Evolutionary conservation across 2,797 vertebrate species (phyloP).

Genomic region (Amphiprion clarkii): DNA sequence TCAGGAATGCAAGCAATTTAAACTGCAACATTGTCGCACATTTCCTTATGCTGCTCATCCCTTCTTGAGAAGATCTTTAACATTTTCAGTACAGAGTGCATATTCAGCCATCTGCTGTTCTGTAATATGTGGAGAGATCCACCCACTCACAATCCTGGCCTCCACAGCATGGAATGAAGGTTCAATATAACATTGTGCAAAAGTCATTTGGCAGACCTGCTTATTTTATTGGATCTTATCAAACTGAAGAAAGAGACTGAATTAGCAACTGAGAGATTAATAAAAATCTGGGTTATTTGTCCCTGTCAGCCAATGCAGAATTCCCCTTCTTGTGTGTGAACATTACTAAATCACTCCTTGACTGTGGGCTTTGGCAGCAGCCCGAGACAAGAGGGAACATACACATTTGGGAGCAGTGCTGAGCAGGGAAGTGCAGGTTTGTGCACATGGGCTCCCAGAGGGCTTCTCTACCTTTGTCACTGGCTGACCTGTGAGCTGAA

Average conservation of each 20-base stretch:
- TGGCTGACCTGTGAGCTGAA: conserved; percentile 22
- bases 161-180: conserved; percentile 13
- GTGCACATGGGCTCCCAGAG: conserved; percentile 30
- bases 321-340: conserved; percentile 50
- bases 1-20: no score
- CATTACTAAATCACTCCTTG: conserved; percentile 61
- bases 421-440: not conserved
- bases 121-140: conserved; percentile 1
- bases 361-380: conserved; percentile 48
- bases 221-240: conserved; percentile 44
- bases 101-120: not conserved
- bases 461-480: conserved; percentile 28
- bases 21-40: no score
- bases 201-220: conserved; percentile 19
- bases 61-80: not conserved
- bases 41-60: no score
- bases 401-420: conserved; percentile 48
- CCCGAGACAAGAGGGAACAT: conserved; percentile 40
- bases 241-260: conserved; percentile 6
- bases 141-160: conserved; percentile 6
- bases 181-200: not conserved
- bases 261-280: not conserved
- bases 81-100: no score
- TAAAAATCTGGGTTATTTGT: conserved; percentile 27
- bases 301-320: conserved; percentile 42